Evolutionary conservation across 2,888 invertebrate genomes (phyloP).

Genomic region (Euphydryas editha): DNA sequence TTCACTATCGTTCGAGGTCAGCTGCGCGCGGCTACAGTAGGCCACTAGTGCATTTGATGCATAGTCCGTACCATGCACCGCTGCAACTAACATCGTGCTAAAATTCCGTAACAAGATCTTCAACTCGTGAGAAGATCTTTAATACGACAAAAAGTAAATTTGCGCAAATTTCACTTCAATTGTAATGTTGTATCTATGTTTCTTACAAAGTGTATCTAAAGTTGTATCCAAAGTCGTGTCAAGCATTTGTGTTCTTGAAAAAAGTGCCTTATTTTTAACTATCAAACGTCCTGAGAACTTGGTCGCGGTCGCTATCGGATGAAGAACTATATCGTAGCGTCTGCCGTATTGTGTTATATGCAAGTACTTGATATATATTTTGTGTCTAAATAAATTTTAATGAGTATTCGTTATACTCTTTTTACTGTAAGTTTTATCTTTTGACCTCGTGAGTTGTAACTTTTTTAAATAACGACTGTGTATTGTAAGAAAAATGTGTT

Average conservation of each 20-base stretch:
- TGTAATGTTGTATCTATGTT: neutral
- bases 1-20: constrained; percentile 75
- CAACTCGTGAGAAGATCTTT: neutral
- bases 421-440: no score
- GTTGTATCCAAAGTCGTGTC: neutral
- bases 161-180: neutral
- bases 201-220: neutral
- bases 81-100: constrained; percentile 61
- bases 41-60: constrained; percentile 73
- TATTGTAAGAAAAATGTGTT: no score
- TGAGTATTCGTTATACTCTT: no score
- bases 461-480: no score
- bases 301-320: neutral
- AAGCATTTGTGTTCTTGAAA: neutral
- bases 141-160: neutral
- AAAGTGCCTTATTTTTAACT: neutral
- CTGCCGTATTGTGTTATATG: neutral
- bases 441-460: no score
- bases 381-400: neutral
- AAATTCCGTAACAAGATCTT: constrained; percentile 15
- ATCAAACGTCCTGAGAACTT: neutral
- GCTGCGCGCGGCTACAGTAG: constrained; percentile 81
- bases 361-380: constrained; percentile 4
- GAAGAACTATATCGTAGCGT: neutral
- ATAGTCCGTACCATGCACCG: constrained; percentile 69